Base-by-base conservation (phyloP, 2,888 invertebrate species). In the Priocnemis perturbator region DNA sequence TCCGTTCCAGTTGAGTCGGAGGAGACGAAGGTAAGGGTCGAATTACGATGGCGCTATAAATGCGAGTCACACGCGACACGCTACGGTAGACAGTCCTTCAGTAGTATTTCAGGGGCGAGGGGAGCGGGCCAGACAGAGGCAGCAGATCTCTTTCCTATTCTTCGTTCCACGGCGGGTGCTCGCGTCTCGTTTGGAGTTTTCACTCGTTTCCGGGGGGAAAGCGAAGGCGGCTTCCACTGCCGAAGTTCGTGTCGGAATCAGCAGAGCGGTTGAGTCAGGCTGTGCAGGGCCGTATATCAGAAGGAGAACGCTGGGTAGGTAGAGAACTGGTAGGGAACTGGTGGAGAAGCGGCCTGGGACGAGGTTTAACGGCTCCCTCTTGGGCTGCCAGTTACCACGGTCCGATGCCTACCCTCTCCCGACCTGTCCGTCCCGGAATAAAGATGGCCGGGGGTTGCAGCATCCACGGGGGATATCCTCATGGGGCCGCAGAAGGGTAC, bases 301-400 rank as follows among this genome's bases (percentile, higher is more conserved):
- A 81, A 78, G 83, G 82, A 79, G 77, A 83, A 83, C 74, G 79
- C 75, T 64, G 59, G 47, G 47, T 47, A 48, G 48, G 26, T 23
- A 23, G n/a, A 47, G 77, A 65, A 64, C 68, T 64, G 73, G 53
- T 15, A 61, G 53, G 37, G 52, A 45, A 19, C 70, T 53, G 69
- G 60, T 45, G 55, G 53, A 63, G 58, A 48, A 62, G 64, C 71
- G 85, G 83, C 83, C 84, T 83, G 84, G 86, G 85, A 86, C 83
- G 81, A 81, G 86, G 86, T 87, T 87, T 88, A 88, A 88, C 88
- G 87, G 86, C 88, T 88, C 88, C 88, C 88, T 84, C 84, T 86
- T 85, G 88, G 83, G 87, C 85, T 81, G 84, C 86, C 86, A 86
- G 88, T 87, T 88, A 87, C 88, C 85, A 87, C 86, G 88, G 85